Base-by-base conservation (phyloP, 2,888 invertebrate genomes). In the Epistrophe eligans region DNA sequence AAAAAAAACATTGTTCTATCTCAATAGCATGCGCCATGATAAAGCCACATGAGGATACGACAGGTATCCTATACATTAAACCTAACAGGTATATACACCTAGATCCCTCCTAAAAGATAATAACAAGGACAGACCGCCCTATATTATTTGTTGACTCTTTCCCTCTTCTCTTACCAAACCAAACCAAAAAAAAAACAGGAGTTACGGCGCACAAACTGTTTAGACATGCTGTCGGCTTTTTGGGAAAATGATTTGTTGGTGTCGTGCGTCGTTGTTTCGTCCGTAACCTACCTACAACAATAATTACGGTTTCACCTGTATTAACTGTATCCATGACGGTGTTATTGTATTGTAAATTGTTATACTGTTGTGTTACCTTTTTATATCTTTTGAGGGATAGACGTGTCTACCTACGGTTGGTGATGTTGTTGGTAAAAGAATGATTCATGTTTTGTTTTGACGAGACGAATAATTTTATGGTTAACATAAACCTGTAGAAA, bases 361-460 rank as follows among this genome's bases (percentile, higher is more conserved):
- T n/a, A 24, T 43, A 35, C 15, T 13, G 7, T n/a, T 10, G 62
- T 10, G 62, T 58, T 66, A 71, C 64, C 71, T 79, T 81, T n/a
- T 32, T 80, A 79, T 79, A 84, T 71, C 66, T 74, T n/a, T 15
- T 13, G 66, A 64, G 50, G 50, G 50, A n/a, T 35, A 35, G 40
- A 64, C 62, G 10, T 67, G 55, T 19, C 35, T 58, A 11, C 8
- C 1, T 55, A 50, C 45, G 8, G 9, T 45, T 19, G 58, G 19
- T 43, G 10, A 28, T 66, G 32, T 19, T 13, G 76, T 55, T 55
- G 4, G 55, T 70, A 55, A 70, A 55, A 43, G 70, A 66, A 83
- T 87, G 87, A 87, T 83, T 83, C 83, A 87, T 87, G 87, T 76
- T 50, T 87, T 87, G 83, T 83, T 87, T 76, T 87, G 87, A 87